Evolutionary conservation across 2,888 invertebrate species (phyloP), one percentile per base, ranked within the genome.

Genomic region (Heliconius cydno): DNA sequence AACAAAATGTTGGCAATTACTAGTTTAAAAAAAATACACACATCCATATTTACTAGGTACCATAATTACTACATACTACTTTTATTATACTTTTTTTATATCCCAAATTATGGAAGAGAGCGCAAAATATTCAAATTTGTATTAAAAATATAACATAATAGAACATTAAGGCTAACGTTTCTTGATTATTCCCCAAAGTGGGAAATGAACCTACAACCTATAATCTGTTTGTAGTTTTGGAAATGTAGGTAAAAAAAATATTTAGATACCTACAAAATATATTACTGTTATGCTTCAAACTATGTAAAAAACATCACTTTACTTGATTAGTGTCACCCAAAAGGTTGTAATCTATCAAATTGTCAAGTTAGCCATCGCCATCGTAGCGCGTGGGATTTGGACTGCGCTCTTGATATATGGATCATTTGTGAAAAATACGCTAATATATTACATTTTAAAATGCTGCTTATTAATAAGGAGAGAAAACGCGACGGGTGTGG

Each of bases 311-410:
- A 82, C 82, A 83, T 83, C 86, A 86, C 88, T 89, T 84, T 83
- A 84, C 70, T 83, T 86, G 86, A 88, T 88, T 88, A 87, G 86
- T 82, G 85, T 68, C 72, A 57, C 77, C 84, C 85, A 87, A 30
- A 87, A 86, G 86, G 87, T 87, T 86, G 86, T 83, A 84, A 84
- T 85, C 89, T 82, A 90, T 90, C 90, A 90, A 87, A 79, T 83
- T 89, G 89, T 88, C 89, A 84, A 78, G 80, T 76, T 77, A 79
- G 77, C 71, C 77, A 72, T 77, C 77, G 77, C 75, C 77, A 67
- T 77, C 77, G 65, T 72, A 80, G 80, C 79, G 80, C 79, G 60
- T 80, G 75, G 80, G 79, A 79, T 79, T 79, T 67, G 41, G 71
- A 34, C 77, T 63, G 67, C 75, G 67, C 75, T 77, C 78, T 75